phyloP scores from a whole-genome alignment of 2,888 invertebrate species.

The Melieria crassipennis region DNA sequence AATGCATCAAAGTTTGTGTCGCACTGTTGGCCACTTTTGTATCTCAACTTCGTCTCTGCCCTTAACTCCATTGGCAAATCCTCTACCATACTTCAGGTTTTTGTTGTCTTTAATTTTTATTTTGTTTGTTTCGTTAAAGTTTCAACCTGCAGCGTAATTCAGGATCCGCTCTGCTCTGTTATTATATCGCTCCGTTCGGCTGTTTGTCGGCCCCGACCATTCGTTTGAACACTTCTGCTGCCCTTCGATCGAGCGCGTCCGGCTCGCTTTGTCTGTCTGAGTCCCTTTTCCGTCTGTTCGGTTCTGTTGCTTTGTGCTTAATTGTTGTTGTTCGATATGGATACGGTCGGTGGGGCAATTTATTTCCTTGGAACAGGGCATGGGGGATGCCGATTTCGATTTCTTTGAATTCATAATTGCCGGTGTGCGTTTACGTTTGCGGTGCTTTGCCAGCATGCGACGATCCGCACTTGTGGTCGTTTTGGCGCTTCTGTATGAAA shows the following conservation, averaged over 20 bases:
- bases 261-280: too few relatives aligned
- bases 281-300: neutral
- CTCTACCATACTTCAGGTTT: neutral
- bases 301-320: constrained; percentile 50
- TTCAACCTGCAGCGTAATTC: constrained; percentile 53
- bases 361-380: constrained; percentile 28
- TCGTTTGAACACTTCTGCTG: too few relatives aligned
- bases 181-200: constrained; percentile 43
- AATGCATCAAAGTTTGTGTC: too few relatives aligned
- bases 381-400: constrained; percentile 35
- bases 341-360: too few relatives aligned
- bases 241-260: too few relatives aligned
- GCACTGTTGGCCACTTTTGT: too few relatives aligned
- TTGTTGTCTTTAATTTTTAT: constrained; percentile 2
- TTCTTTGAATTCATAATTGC: constrained; percentile 50
- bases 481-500: neutral
- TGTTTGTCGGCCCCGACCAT: neutral
- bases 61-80: too few relatives aligned
- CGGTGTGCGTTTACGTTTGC: constrained; percentile 43
- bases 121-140: constrained; percentile 17
- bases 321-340: constrained; percentile 27
- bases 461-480: neutral
- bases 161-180: constrained; percentile 56
- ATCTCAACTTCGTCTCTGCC: too few relatives aligned
- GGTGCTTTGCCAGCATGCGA: constrained; percentile 51